A percentile compares a stretch with the other conserved stretches of the same genome.
Evolutionary conservation across 2,888 invertebrate species (phyloP).

Genomic region (Platycnemis pennipes): DNA sequence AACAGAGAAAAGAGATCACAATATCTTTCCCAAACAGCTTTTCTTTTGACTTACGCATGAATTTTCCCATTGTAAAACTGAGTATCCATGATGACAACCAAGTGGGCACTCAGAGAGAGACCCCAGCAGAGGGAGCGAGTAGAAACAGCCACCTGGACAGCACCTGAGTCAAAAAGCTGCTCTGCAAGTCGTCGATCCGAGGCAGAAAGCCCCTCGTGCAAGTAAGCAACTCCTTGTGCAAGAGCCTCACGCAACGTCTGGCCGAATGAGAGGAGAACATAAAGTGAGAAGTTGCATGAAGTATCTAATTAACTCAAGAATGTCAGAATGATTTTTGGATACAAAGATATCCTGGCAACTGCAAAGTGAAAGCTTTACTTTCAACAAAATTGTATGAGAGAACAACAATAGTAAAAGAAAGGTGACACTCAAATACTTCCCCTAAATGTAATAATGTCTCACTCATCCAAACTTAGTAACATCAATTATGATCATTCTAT

Average conservation of each 20-base stretch:
- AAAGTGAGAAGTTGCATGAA: constrained; percentile 43
- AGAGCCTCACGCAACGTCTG: constrained; percentile 94
- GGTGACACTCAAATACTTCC: too few species aligned
- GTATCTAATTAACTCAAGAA: neutral
- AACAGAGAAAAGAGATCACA: neutral
- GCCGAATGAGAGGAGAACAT: constrained; percentile 73
- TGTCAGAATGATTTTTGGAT: too few species aligned
- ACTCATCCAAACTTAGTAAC: too few species aligned
- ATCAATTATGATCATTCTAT: too few species aligned
- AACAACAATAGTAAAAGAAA: too few species aligned
- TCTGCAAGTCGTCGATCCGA: constrained; percentile 95
- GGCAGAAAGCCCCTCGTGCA: constrained; percentile 95
- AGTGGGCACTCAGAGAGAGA: constrained; percentile 92
- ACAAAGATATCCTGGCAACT: too few species aligned
- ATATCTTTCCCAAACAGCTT: neutral
- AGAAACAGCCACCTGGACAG: constrained; percentile 95
- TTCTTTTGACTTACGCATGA: constrained; percentile 43
- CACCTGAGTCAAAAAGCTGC: constrained; percentile 95
- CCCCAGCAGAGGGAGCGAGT: constrained; percentile 96
- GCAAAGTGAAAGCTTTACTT: too few species aligned
- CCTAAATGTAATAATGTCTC: too few species aligned
- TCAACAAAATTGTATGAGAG: too few species aligned
- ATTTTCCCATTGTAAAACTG: constrained; percentile 93
- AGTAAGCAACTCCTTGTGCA: constrained; percentile 96
- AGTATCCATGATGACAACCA: constrained; percentile 98